Conservation (phyloP, 2,113 vertebrate genomes). For the Fregetta grallaria region DNA sequence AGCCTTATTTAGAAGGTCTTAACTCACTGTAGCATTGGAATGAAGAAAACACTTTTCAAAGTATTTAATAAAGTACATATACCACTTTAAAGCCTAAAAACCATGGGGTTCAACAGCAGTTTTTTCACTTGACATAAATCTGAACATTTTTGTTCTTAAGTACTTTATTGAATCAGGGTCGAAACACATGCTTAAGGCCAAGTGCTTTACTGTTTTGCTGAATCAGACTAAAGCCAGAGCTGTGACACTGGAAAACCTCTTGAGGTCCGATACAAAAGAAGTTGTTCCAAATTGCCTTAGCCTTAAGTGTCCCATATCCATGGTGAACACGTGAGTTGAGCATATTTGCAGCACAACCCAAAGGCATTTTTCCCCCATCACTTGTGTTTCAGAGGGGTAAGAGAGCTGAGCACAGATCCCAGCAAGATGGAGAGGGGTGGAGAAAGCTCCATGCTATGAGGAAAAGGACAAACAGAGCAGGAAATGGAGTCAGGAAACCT, state of each 20-base stretch:
- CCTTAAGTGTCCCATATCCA: neutral
- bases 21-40: neutral
- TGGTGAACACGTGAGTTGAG: rapidly evolving
- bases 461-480: neutral
- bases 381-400: neutral
- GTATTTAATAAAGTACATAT: neutral
- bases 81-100: neutral
- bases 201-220: neutral
- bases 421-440: neutral
- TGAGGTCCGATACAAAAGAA: neutral
- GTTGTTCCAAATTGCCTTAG: neutral
- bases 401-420: neutral
- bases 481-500: neutral
- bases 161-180: neutral
- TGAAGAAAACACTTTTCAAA: neutral
- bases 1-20: neutral
- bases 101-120: rapidly evolving
- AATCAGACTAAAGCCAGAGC: conserved; percentile 20
- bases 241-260: neutral
- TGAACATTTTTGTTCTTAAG: neutral
- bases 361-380: rapidly evolving
- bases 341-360: neutral
- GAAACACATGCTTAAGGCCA: neutral
- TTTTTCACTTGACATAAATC: neutral
- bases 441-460: neutral